Conservation (phyloP, 2,797 vertebrate genomes). For the Acanthis flammea region DNA sequence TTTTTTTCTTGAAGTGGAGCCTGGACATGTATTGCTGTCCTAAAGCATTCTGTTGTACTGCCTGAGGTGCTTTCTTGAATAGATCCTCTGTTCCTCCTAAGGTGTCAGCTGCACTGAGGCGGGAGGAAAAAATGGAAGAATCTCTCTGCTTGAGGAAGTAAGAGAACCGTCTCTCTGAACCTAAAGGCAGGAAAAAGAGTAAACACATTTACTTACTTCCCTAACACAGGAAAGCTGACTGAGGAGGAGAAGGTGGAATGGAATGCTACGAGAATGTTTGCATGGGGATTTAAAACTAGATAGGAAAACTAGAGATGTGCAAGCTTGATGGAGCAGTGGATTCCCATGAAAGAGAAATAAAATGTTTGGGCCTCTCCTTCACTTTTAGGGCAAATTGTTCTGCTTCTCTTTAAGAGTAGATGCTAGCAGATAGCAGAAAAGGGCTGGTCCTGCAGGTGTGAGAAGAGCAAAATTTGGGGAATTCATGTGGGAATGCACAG, state of each 20-base stretch:
- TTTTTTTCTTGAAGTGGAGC: background rate
- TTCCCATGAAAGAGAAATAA: conserved; percentile 65
- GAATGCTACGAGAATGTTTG: background rate
- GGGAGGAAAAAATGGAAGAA: background rate
- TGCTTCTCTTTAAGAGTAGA: background rate
- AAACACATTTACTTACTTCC: background rate
- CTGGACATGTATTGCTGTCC: background rate
- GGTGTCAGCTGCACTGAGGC: background rate
- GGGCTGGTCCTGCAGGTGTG: background rate
- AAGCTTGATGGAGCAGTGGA: conserved; percentile 65
- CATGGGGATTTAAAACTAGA: background rate
- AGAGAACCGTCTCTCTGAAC: background rate
- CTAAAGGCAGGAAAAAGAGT: background rate
- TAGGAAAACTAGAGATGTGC: background rate
- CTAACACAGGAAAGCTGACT: background rate
- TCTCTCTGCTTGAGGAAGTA: background rate
- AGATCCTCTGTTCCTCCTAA: background rate
- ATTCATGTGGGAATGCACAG: background rate
- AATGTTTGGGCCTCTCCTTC: background rate
- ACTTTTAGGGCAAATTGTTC: background rate
- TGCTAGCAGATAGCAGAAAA: background rate
- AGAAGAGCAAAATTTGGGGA: background rate
- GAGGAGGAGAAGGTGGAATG: background rate
- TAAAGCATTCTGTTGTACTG: background rate
- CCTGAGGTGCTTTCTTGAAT: background rate